Conservation (phyloP, 2,888 invertebrate species). For the Tiliacea citrago region DNA sequence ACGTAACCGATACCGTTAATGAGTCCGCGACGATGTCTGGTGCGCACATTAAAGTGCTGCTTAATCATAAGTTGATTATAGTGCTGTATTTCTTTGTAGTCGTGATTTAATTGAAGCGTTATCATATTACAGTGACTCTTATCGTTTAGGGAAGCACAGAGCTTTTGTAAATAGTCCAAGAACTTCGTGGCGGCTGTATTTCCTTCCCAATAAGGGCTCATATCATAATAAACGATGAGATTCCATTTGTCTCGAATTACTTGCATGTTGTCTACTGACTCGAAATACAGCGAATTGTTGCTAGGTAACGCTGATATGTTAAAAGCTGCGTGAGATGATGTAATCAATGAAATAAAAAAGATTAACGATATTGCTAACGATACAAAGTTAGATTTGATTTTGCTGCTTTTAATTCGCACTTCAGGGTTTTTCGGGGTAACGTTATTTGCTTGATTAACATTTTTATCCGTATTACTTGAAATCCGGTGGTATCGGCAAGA, state of each 20-base stretch:
- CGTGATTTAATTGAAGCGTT: no score
- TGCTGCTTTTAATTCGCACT: background rate
- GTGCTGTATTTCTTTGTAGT: no score
- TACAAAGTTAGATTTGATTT: background rate
- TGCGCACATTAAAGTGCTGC: constrained; percentile 9
- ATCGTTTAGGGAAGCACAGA: background rate
- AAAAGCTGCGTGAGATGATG: constrained; percentile 1
- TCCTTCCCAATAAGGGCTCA: constrained; percentile 20
- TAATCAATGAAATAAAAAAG: constrained; percentile 14
- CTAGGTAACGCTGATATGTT: constrained; percentile 5
- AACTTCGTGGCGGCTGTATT: background rate
- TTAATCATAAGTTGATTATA: no score
- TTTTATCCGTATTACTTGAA: background rate
- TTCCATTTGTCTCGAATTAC: constrained; percentile 24
- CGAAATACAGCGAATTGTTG: constrained; percentile 18
- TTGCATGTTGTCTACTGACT: constrained; percentile 7
- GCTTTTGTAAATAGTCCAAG: no score
- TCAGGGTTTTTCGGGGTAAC: no score
- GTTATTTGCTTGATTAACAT: no score
- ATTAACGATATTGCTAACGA: background rate
- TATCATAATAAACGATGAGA: constrained; percentile 22
- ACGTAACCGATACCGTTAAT: constrained; percentile 23
- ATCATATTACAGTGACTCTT: no score
- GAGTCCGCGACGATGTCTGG: constrained; percentile 26
- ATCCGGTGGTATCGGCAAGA: background rate